These are phyloP conservation scores for Orthosia gracilis DNA, from an alignment of 2,888 invertebrate species.

Conservation along the genomic window DNA sequence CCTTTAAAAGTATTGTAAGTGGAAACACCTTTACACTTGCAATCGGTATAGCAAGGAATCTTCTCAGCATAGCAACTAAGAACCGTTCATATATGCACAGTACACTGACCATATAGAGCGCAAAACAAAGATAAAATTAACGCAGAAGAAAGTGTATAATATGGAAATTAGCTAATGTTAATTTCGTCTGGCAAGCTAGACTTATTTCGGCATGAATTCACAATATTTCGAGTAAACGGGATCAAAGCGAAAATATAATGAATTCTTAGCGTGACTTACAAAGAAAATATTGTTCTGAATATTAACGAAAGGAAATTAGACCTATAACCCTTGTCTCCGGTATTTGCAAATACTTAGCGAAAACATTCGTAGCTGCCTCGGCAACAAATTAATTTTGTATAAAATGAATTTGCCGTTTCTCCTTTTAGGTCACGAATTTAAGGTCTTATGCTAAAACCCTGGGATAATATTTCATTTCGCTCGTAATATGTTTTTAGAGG, in stretches of 20 bases:
- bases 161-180: conserved; percentile 30
- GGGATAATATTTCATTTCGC: conserved; percentile 17
- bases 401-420: conserved; percentile 35
- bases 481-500: conserved; percentile 5
- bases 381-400: conserved; percentile 24
- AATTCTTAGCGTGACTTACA: conserved; percentile 42
- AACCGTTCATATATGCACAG: conserved; percentile 45
- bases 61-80: conserved; percentile 19
- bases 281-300: conserved; percentile 40
- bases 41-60: neutral
- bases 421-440: conserved; percentile 37
- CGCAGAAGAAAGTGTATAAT: conserved; percentile 48
- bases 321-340: conserved; percentile 33
- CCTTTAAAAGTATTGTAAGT: neutral
- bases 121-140: conserved; percentile 41
- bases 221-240: conserved; percentile 23
- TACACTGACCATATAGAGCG: conserved; percentile 53
- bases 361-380: conserved; percentile 14
- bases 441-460: conserved; percentile 22
- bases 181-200: conserved; percentile 31
- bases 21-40: neutral
- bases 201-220: conserved; percentile 32
- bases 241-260: conserved; percentile 24
- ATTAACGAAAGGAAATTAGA: conserved; percentile 42
- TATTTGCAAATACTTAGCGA: conserved; percentile 30